phyloP scores from a whole-genome alignment of 2,888 invertebrate species.

The Argynnis bischoffii region DNA sequence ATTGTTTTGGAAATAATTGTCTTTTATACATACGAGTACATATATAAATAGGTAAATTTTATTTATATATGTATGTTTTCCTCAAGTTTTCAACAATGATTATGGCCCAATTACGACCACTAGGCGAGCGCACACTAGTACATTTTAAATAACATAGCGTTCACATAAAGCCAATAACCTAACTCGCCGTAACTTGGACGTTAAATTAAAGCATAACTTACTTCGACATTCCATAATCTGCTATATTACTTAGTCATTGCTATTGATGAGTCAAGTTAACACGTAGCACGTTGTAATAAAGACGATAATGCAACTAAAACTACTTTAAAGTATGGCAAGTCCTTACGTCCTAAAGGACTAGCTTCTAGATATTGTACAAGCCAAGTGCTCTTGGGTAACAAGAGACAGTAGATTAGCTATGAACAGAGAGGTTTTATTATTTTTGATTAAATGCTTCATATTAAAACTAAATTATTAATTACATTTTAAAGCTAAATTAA shows the following conservation, averaged over 20 bases:
- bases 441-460: not conserved
- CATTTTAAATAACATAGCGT: not conserved
- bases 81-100: too few relatives aligned
- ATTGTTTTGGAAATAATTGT: too few relatives aligned
- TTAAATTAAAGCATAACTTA: constrained; percentile 26
- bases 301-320: constrained; percentile 16
- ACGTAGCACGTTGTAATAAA: constrained; percentile 24
- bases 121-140: too few relatives aligned
- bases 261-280: constrained; percentile 7
- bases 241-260: constrained; percentile 18
- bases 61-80: too few relatives aligned
- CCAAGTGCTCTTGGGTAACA: constrained; percentile 36
- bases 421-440: constrained; percentile 1
- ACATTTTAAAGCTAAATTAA: not conserved
- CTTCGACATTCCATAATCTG: constrained; percentile 23
- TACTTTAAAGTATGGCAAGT: constrained; percentile 34
- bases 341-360: constrained; percentile 35
- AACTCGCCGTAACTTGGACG: constrained; percentile 17
- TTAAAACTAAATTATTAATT: not conserved
- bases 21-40: too few relatives aligned
- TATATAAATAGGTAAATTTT: too few relatives aligned
- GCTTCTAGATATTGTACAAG: constrained; percentile 36
- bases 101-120: too few relatives aligned
- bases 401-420: constrained; percentile 28
- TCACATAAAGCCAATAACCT: constrained; percentile 23